phyloP scores from a whole-genome alignment of 2,113 vertebrate genomes.

The Sprattus sprattus region DNA sequence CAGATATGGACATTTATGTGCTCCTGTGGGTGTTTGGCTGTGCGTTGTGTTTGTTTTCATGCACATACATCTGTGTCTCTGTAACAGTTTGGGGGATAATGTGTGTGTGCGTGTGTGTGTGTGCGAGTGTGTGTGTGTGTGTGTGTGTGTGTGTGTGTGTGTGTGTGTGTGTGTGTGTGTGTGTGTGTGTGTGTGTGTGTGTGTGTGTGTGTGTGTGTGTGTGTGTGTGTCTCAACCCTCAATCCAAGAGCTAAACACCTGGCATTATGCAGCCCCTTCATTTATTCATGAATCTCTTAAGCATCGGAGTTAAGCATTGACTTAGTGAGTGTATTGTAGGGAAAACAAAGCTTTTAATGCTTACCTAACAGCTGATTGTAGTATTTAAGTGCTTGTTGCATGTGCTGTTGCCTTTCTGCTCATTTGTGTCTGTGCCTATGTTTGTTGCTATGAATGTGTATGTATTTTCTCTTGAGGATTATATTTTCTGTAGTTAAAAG shows the following conservation, averaged over 20 bases:
- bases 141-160: not conserved
- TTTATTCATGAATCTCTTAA: constrained; percentile 58
- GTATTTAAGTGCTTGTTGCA: not conserved
- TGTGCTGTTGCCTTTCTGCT: not conserved
- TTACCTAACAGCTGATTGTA: not conserved
- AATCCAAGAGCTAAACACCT: constrained; percentile 26
- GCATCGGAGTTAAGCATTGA: constrained; percentile 19
- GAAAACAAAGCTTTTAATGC: not conserved
- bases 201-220: not conserved
- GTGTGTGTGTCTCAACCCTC: not conserved
- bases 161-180: not conserved
- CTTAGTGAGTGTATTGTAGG: constrained; percentile 11
- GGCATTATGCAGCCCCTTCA: constrained; percentile 32
- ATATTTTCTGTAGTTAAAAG: not conserved
- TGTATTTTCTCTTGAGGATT: too few species aligned
- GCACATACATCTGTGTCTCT: not conserved
- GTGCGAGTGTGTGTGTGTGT: not conserved
- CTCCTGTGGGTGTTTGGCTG: not conserved
- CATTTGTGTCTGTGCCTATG: not conserved
- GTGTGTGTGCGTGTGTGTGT: not conserved
- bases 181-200: not conserved
- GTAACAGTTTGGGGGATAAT: not conserved
- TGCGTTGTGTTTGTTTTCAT: not conserved
- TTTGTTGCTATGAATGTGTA: not conserved
- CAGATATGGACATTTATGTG: not conserved